These are phyloP conservation scores for Pygocentrus nattereri DNA, from an alignment of 2,797 vertebrate species.

Conservation along the genomic window DNA sequence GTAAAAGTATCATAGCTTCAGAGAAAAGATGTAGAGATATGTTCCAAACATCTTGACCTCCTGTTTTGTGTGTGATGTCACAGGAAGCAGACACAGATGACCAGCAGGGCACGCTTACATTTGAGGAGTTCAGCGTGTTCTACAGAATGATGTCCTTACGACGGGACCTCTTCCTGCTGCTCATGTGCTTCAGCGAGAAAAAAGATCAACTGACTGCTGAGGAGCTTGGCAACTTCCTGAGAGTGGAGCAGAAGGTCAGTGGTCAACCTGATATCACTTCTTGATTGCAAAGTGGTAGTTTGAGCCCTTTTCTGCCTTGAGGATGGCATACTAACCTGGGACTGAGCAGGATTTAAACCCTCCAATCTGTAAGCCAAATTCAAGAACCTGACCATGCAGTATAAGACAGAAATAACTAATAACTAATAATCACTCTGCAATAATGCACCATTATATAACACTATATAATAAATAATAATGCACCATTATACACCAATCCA, in stretches of 20 bases:
- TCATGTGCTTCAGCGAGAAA: conserved; percentile 94
- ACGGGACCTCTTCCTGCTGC: conserved; percentile 92
- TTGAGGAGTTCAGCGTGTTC: conserved; percentile 97
- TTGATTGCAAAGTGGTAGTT: background rate
- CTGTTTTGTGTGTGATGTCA: conserved; percentile 15
- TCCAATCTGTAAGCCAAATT: background rate
- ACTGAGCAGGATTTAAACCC: too few species aligned
- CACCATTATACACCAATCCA: too few species aligned
- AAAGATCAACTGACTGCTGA: conserved; percentile 94
- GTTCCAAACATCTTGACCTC: background rate
- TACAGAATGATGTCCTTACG: conserved; percentile 99
- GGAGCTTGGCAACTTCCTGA: conserved; percentile 90
- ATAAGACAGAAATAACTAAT: too few species aligned
- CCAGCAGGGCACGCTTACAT: conserved; percentile 94
- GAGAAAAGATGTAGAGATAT: background rate
- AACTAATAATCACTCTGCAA: too few species aligned
- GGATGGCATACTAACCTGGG: background rate
- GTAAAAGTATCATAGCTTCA: too few species aligned
- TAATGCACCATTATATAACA: too few species aligned
- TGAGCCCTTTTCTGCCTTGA: too few species aligned
- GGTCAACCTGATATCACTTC: background rate
- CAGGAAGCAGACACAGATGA: conserved; percentile 98
- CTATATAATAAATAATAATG: too few species aligned
- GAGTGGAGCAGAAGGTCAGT: conserved; percentile 89
- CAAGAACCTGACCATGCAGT: too few species aligned